These are phyloP conservation scores for Hippocampus comes DNA, from an alignment of 2,113 vertebrate species.

Conservation along the genomic window DNA sequence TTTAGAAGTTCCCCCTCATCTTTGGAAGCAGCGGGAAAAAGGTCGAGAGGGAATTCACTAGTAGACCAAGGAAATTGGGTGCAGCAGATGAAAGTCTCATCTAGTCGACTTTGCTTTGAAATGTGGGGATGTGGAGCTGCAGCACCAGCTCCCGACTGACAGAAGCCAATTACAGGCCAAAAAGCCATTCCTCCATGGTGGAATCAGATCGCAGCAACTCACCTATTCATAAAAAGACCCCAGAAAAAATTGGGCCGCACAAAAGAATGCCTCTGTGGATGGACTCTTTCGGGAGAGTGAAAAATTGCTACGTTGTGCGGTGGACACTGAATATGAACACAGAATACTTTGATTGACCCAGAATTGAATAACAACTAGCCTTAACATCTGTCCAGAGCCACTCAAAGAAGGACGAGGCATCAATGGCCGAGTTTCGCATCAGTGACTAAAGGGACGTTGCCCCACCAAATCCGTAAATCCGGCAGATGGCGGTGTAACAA, in stretches of 20 bases:
- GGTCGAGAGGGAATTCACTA: conserved; percentile 5
- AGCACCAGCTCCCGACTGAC: neutral
- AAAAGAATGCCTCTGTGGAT: neutral
- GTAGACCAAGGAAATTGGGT: conserved; percentile 6
- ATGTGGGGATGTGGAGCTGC: neutral
- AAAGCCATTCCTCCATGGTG: conserved; percentile 1
- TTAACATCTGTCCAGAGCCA: neutral
- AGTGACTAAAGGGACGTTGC: neutral
- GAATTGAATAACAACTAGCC: neutral
- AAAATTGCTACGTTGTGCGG: neutral
- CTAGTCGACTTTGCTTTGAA: conserved; percentile 5
- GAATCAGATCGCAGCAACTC: neutral
- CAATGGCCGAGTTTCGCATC: too few species aligned
- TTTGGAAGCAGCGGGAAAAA: neutral
- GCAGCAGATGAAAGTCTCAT: conserved; percentile 5
- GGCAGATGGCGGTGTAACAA: too few species aligned
- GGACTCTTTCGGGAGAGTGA: neutral
- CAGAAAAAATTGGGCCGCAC: neutral
- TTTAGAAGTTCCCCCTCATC: conserved; percentile 2
- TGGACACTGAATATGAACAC: neutral
- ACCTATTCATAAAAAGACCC: neutral
- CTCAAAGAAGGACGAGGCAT: neutral
- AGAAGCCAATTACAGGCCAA: conserved; percentile 7
- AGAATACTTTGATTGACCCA: neutral
- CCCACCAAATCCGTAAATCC: neutral